Percentiles rank a stretch among this genome's conserved stretches.
These are phyloP conservation scores for Aricia agestis DNA, from an alignment of 1,140 invertebrate species.

Conservation along the genomic window DNA sequence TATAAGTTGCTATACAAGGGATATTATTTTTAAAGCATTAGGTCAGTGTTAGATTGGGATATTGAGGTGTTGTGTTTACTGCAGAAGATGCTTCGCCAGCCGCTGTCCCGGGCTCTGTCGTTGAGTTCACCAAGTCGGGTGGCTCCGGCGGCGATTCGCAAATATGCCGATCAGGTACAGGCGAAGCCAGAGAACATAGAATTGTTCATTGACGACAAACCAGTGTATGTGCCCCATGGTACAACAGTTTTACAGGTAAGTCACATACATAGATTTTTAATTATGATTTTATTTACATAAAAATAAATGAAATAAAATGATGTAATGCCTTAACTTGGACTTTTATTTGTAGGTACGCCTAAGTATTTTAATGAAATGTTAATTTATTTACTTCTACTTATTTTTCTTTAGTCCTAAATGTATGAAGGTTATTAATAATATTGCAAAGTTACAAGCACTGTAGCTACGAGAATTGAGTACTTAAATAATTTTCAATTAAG, in stretches of 20 bases:
- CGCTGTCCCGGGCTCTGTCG: constrained; percentile 73
- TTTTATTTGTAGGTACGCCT: too few species aligned
- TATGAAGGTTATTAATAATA: too few species aligned
- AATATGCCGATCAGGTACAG: constrained; percentile 57
- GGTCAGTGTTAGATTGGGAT: neutral
- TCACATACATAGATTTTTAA: neutral
- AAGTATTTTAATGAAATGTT: too few species aligned
- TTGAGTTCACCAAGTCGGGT: constrained; percentile 55
- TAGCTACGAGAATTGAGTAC: too few species aligned
- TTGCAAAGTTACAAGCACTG: too few species aligned
- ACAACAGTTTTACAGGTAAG: constrained; percentile 97
- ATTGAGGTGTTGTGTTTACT: constrained; percentile 35
- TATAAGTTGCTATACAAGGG: neutral
- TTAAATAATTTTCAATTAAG: too few species aligned
- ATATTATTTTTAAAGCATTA: neutral
- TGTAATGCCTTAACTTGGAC: too few species aligned
- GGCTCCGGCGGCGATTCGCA: constrained; percentile 60
- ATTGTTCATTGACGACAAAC: constrained; percentile 98
- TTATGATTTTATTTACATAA: too few species aligned
- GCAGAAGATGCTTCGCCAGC: constrained; percentile 78
- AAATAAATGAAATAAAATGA: too few species aligned
- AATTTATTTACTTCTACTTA: too few species aligned
- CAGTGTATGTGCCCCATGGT: constrained; percentile 95
- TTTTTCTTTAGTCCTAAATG: too few species aligned
- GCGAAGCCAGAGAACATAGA: constrained; percentile 90